Conservation (phyloP, 2,888 invertebrate genomes). For the Drosophila eohydei region DNA sequence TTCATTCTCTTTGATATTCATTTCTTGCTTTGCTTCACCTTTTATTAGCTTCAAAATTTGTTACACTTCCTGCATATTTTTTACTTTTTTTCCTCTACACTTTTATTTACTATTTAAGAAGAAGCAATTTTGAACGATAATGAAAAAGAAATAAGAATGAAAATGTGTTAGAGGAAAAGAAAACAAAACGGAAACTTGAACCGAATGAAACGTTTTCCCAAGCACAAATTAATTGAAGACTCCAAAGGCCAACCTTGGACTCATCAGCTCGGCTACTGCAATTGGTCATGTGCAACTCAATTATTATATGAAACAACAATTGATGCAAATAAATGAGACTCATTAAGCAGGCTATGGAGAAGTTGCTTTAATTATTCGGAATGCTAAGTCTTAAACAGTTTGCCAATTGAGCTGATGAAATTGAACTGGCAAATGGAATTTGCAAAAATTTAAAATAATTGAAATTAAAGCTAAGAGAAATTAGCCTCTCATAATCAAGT, state of each 20-base stretch:
- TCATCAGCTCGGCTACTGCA: background rate
- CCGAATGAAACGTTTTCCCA: background rate
- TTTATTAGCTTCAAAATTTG: no score
- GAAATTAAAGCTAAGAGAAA: background rate
- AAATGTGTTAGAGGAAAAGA: background rate
- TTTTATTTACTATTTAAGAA: background rate
- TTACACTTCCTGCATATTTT: no score
- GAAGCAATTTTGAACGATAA: background rate
- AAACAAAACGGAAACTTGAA: background rate
- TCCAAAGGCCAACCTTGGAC: background rate
- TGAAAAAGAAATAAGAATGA: no score
- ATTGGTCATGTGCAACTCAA: background rate
- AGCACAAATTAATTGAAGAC: slow-evolving; percentile 1
- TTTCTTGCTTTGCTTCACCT: no score
- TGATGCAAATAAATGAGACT: slow-evolving; percentile 4
- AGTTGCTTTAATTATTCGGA: background rate
- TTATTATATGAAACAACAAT: background rate
- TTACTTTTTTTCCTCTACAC: no score
- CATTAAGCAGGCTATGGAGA: background rate
- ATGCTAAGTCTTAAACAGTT: background rate
- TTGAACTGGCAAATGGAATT: background rate
- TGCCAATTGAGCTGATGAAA: background rate
- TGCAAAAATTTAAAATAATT: background rate
- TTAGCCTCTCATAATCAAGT: no score
- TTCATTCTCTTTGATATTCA: no score